These are phyloP conservation scores for Gryon sp. DNA, from an alignment of 1,140 invertebrate genomes.

Conservation along the genomic window DNA sequence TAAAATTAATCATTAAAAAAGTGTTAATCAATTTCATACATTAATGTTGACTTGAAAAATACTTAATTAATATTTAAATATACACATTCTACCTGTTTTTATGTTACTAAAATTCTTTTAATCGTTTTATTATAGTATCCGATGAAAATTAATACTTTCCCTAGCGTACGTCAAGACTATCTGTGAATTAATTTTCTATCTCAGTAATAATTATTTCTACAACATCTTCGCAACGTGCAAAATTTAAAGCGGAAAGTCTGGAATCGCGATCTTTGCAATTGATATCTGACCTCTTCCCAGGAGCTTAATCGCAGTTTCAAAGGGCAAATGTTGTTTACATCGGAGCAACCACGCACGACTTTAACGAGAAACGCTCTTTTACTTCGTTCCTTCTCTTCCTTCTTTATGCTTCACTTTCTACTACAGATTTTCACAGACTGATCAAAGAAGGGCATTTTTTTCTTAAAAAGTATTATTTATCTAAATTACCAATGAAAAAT, in stretches of 20 bases:
- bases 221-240: conserved; percentile 23
- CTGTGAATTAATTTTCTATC: conserved; percentile 32
- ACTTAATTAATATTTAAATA: too few relatives aligned
- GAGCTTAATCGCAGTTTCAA: conserved; percentile 43
- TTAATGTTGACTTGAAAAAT: too few relatives aligned
- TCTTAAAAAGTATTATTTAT: too few relatives aligned
- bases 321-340: conserved; percentile 50
- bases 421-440: conserved; percentile 19
- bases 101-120: conserved; percentile 26
- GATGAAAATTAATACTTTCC: conserved; percentile 24
- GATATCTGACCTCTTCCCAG: conserved; percentile 26
- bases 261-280: conserved; percentile 22
- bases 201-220: conserved; percentile 35
- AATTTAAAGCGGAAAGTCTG: conserved; percentile 46
- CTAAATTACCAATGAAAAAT: too few relatives aligned
- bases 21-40: too few relatives aligned
- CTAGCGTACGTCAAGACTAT: conserved; percentile 27
- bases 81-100: too few relatives aligned
- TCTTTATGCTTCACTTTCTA: conserved; percentile 24
- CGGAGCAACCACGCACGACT: conserved; percentile 40
- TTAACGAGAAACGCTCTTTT: conserved; percentile 45
- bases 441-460: conserved; percentile 31
- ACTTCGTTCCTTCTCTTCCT: conserved; percentile 35
- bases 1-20: too few relatives aligned
- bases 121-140: conserved; percentile 38